These are phyloP conservation scores for Drosophila dives DNA, from an alignment of 2,888 invertebrate genomes.

Conservation along the genomic window DNA sequence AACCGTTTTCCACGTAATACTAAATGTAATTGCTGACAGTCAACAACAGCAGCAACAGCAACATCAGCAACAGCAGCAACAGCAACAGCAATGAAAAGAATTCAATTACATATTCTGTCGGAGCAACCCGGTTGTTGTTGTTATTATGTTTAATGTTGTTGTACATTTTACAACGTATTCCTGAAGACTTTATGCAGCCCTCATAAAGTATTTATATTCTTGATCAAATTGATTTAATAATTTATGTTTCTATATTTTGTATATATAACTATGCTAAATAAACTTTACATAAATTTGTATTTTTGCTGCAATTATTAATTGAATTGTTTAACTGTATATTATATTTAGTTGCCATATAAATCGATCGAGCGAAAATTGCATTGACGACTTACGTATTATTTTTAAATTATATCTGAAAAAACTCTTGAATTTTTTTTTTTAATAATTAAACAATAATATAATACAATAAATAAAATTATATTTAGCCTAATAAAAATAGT, in stretches of 20 bases:
- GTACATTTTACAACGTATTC: background rate
- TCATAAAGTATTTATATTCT: background rate
- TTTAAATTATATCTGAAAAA: too few relatives aligned
- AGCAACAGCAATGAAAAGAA: slow-evolving; percentile 40
- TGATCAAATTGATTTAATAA: background rate
- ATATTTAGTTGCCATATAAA: background rate
- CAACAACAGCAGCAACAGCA: slow-evolving; percentile 6
- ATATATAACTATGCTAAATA: too few relatives aligned
- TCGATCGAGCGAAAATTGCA: background rate
- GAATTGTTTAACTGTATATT: background rate
- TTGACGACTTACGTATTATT: too few relatives aligned
- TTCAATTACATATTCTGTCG: slow-evolving; percentile 53
- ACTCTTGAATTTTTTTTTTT: too few relatives aligned
- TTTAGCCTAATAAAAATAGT: background rate
- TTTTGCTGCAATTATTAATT: background rate
- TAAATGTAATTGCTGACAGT: slow-evolving; percentile 48
- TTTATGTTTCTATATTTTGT: background rate
- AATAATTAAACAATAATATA: too few relatives aligned
- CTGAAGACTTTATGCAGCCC: background rate
- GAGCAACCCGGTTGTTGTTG: background rate
- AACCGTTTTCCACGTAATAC: slow-evolving; percentile 37
- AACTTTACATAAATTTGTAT: background rate
- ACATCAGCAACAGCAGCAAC: slow-evolving; percentile 1
- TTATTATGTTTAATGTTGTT: background rate
- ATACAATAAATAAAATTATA: background rate